These are phyloP conservation scores for Albula glossodonta DNA, from an alignment of 2,113 vertebrate genomes.

Conservation along the genomic window DNA sequence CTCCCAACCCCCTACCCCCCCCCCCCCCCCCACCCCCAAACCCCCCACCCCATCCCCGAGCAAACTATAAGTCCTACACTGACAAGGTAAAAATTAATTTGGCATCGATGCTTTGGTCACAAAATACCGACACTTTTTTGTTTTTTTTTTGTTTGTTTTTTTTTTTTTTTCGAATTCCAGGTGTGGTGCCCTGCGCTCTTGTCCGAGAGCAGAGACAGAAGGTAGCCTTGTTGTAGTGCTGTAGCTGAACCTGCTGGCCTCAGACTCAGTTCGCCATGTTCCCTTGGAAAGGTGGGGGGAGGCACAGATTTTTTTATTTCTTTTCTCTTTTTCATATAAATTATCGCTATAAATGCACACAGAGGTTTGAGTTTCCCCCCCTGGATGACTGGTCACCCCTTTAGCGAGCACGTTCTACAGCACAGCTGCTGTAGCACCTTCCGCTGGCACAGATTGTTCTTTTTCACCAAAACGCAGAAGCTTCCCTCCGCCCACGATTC, in stretches of 20 bases:
- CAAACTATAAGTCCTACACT: slow-evolving; percentile 23
- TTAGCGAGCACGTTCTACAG: slow-evolving; percentile 98
- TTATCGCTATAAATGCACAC: slow-evolving; percentile 66
- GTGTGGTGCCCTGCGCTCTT: slow-evolving; percentile 81
- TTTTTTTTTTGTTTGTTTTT: slow-evolving; percentile 69
- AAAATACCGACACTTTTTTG: slow-evolving; percentile 87
- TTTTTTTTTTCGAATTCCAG: slow-evolving; percentile 78
- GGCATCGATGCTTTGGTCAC: slow-evolving; percentile 99
- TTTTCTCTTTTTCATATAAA: slow-evolving; percentile 69
- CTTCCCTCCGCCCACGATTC: slow-evolving; percentile 98
- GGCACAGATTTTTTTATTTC: slow-evolving; percentile 64
- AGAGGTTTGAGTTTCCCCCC: slow-evolving; percentile 60
- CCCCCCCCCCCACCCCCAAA: background rate
- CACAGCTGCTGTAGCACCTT: slow-evolving; percentile 98
- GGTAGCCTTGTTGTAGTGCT: slow-evolving; percentile 99
- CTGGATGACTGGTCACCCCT: slow-evolving; percentile 82
- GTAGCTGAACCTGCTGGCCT: slow-evolving; percentile 78
- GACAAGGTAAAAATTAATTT: slow-evolving; percentile 77
- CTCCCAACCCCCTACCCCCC: too few species aligned
- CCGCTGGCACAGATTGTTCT: slow-evolving; percentile 98
- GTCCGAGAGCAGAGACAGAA: slow-evolving; percentile 83
- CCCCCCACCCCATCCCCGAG: background rate
- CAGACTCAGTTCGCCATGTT: slow-evolving; percentile 84
- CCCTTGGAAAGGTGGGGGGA: slow-evolving; percentile 73
- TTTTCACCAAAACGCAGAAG: slow-evolving; percentile 99